Conservation (phyloP, 2,888 invertebrate genomes). For the Leptinotarsa haldemani region DNA sequence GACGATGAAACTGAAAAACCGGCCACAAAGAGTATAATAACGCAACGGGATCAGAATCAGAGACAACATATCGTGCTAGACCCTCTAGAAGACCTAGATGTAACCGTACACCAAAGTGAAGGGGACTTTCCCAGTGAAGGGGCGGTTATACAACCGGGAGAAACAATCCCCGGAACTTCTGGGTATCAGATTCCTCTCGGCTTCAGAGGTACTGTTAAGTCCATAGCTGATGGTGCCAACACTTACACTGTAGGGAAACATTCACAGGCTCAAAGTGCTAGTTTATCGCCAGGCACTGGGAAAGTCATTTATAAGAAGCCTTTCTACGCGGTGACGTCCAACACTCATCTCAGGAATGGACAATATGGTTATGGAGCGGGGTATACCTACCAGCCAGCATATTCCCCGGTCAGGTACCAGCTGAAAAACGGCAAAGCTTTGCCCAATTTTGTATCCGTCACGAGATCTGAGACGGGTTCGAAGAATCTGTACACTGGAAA, state of each 20-base stretch:
- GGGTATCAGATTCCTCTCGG: conserved; percentile 74
- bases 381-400: conserved; percentile 59
- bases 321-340: conserved; percentile 59
- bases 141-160: conserved; percentile 74
- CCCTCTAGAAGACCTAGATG: conserved; percentile 71
- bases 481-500: conserved; percentile 71
- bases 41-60: conserved; percentile 62
- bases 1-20: conserved; percentile 51
- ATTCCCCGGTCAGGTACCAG: conserved; percentile 58
- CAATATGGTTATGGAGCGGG: conserved; percentile 60
- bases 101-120: conserved; percentile 71
- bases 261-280: conserved; percentile 77
- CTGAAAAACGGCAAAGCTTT: conserved; percentile 66
- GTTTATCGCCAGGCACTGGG: conserved; percentile 61
- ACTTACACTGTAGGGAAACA: conserved; percentile 73
- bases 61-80: conserved; percentile 75
- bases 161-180: conserved; percentile 75
- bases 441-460: conserved; percentile 81
- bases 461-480: conserved; percentile 82
- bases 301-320: conserved; percentile 59
- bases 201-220: conserved; percentile 74
- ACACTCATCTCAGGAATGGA: conserved; percentile 57
- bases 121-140: conserved; percentile 67
- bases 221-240: conserved; percentile 72
- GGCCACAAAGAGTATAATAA: conserved; percentile 43